Evolutionary conservation across 2,888 invertebrate genomes (phyloP).

Genomic region (Hylaea fasciaria): DNA sequence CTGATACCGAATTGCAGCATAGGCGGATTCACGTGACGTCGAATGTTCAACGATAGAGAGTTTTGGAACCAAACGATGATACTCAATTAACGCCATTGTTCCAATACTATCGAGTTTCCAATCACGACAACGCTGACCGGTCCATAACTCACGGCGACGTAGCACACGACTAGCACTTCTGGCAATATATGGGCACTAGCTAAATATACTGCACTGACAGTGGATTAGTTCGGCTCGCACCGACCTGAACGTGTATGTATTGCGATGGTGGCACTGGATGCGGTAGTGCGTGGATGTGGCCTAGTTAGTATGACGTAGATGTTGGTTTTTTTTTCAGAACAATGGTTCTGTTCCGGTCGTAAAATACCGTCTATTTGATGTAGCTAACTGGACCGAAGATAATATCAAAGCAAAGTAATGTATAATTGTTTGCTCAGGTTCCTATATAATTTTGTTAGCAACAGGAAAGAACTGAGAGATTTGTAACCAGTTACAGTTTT

Average conservation of each 20-base stretch:
- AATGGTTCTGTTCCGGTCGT: background rate
- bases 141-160: slow-evolving; percentile 40
- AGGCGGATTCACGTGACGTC: too few species aligned
- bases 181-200: slow-evolving; percentile 49
- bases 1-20: too few species aligned
- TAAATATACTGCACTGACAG: slow-evolving; percentile 19
- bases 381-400: too few species aligned
- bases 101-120: slow-evolving; percentile 34
- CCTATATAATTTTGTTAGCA: too few species aligned
- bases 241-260: slow-evolving; percentile 1
- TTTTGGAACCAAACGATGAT: background rate
- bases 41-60: too few species aligned
- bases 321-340: background rate
- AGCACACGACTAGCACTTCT: slow-evolving; percentile 34
- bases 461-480: too few species aligned
- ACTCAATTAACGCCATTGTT: slow-evolving; percentile 5
- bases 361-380: too few species aligned
- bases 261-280: background rate
- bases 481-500: too few species aligned
- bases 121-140: slow-evolving; percentile 41
- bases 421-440: too few species aligned
- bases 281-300: slow-evolving; percentile 3
- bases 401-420: too few species aligned
- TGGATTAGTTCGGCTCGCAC: slow-evolving; percentile 41
- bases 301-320: background rate